Evolutionary conservation across 2,888 invertebrate genomes (phyloP), one percentile per base, ranked within the genome.

Genomic region (Parnassius orleans): DNA sequence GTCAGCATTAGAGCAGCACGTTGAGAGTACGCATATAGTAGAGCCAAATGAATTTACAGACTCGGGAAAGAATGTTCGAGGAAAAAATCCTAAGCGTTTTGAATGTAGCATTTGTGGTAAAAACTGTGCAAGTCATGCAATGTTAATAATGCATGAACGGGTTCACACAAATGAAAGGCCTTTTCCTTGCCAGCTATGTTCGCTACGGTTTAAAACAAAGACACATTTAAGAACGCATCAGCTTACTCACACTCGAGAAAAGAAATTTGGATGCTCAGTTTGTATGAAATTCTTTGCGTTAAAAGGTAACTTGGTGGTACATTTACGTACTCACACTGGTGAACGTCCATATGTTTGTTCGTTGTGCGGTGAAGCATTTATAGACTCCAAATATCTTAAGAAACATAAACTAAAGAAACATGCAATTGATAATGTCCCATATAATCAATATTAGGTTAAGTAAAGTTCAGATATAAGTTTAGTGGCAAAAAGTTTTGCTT

Each of bases 201-300:
- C 90, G 0, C 73, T 92, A 1, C 73, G 86, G 9, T 92, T 92
- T 59, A 92, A 92, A 70, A 92, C 92, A 0, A 92, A 91, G 74
- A 92, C 92, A 0, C 92, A 92, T 73, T 72, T 92, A 56, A 69
- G 91, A 3, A 92, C 92, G 1, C 92, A 92, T 67, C 92, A 92
- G 68, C 73, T 92, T 2, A 92, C 92, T 10, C 92, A 92, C 65
- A 92, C 92, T 0, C 79, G 92, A 11, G 92, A 92, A 61, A 92
- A 92, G 71, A 90, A 90, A 65, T 92, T 92, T 77, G 92, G 92
- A 1, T 92, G 92, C 69, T 92, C 92, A 0, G 87, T 92, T 51
- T 92, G 92, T 69, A 87, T 91, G 91, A 92, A 92, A 62, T 92
- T 91, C 76, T 92, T 92, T 75, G 91, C 92, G 0, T 67, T 92